These are phyloP conservation scores for Coelopa frigida DNA, from an alignment of 1,140 invertebrate genomes.

Conservation along the genomic window DNA sequence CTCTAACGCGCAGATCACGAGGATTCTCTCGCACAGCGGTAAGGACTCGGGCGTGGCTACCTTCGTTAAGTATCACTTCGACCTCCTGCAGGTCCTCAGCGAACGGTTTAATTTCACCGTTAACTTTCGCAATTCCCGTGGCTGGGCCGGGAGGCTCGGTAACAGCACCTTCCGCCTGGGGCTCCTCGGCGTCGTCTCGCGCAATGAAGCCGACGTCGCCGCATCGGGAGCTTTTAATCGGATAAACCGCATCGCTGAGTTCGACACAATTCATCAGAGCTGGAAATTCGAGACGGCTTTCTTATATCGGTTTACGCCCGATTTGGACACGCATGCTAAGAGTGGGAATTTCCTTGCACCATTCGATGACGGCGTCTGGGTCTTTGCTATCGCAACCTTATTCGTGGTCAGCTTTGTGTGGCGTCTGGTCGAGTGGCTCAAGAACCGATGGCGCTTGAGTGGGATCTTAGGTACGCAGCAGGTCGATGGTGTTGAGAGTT, in stretches of 20 bases:
- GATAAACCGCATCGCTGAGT: conserved; percentile 34
- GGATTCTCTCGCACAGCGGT: conserved; percentile 21
- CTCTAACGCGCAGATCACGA: conserved; percentile 27
- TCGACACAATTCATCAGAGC: conserved; percentile 36
- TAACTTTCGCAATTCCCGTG: conserved; percentile 34
- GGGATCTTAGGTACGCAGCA: no score
- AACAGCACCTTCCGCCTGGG: conserved; percentile 33
- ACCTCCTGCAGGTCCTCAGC: conserved; percentile 23
- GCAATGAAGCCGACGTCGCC: conserved; percentile 38
- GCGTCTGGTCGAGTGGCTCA: conserved; percentile 18
- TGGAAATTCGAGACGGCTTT: conserved; percentile 41
- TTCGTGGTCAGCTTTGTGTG: conserved; percentile 22
- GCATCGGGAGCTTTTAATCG: conserved; percentile 36
- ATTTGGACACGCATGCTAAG: conserved; percentile 26
- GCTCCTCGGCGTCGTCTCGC: conserved; percentile 29
- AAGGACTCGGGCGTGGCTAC: conserved; percentile 33
- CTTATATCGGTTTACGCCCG: conserved; percentile 32
- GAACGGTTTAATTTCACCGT: conserved; percentile 37
- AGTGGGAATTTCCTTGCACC: conserved; percentile 35
- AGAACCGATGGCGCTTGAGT: background rate
- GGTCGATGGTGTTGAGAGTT: no score
- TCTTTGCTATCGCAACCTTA: conserved; percentile 18
- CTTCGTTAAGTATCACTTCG: conserved; percentile 38
- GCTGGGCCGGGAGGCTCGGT: conserved; percentile 37
- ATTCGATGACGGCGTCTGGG: conserved; percentile 30